Evolutionary conservation across 2,888 invertebrate species (phyloP).

Genomic region (Cryptosula pallasiana): DNA sequence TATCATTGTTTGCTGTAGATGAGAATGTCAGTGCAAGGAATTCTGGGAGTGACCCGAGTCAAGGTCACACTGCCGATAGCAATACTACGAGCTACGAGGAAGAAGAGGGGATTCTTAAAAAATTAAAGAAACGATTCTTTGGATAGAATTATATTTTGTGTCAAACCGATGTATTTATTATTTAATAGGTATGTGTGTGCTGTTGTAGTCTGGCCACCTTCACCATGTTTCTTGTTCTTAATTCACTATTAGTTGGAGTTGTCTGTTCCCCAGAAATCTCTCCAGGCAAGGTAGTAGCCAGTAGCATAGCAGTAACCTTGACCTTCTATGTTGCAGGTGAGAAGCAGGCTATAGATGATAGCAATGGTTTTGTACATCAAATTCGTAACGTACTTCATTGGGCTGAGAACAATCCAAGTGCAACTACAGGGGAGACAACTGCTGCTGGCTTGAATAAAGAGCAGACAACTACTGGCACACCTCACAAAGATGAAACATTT

Average conservation of each 20-base stretch:
- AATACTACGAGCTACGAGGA: slow-evolving; percentile 27
- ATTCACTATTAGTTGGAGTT: too few species aligned
- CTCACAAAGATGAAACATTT: too few species aligned
- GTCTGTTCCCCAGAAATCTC: too few species aligned
- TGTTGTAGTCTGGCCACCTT: too few species aligned
- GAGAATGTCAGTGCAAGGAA: background rate
- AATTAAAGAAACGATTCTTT: slow-evolving; percentile 47
- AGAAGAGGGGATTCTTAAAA: slow-evolving; percentile 38
- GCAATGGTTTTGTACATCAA: slow-evolving; percentile 33
- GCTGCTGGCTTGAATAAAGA: too few species aligned
- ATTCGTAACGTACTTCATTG: slow-evolving; percentile 31
- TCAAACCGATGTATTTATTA: background rate
- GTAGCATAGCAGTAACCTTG: background rate
- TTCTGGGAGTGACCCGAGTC: background rate
- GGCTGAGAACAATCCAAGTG: background rate
- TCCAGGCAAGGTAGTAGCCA: too few species aligned
- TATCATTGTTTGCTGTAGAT: slow-evolving; percentile 19
- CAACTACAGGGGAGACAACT: background rate
- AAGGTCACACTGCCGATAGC: background rate
- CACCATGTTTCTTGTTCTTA: too few species aligned
- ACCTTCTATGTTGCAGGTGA: background rate
- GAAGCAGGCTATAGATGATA: slow-evolving; percentile 32
- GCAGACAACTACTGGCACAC: too few species aligned
- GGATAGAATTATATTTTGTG: slow-evolving; percentile 33
- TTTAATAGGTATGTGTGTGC: background rate